A percentile compares a stretch with the other conserved stretches of the same genome.
Conservation (phyloP, 2,113 vertebrate genomes). For the Crotalus helleri region DNA sequence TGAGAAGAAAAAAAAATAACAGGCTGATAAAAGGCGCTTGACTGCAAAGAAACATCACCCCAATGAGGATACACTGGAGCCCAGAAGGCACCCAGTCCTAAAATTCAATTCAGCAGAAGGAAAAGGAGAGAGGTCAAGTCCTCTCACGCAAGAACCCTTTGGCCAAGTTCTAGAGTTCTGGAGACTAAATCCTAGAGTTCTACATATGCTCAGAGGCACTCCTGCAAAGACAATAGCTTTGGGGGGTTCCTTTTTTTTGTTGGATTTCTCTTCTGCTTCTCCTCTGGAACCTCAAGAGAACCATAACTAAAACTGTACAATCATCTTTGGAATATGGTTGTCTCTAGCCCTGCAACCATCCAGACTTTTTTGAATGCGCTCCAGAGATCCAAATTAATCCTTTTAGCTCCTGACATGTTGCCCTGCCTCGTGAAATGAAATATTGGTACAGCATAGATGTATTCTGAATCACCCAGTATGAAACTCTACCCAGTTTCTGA, state of each 20-base stretch:
- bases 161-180: neutral
- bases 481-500: neutral
- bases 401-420: neutral
- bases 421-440: neutral
- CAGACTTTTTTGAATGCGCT: neutral
- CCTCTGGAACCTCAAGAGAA: neutral
- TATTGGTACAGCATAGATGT: neutral
- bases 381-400: neutral
- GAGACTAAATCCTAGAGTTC: neutral
- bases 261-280: neutral
- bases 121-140: neutral
- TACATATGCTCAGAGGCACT: neutral
- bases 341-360: neutral
- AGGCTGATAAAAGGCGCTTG: accelerated
- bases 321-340: neutral
- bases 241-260: no score
- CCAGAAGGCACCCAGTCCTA: neutral
- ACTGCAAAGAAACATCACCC: neutral
- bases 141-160: neutral
- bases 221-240: neutral
- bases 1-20: neutral
- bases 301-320: neutral
- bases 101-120: neutral
- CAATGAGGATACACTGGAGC: no score
- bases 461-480: neutral